These are phyloP conservation scores for Malurus leucopterus DNA, from an alignment of 2,797 vertebrate genomes.

Conservation along the genomic window DNA sequence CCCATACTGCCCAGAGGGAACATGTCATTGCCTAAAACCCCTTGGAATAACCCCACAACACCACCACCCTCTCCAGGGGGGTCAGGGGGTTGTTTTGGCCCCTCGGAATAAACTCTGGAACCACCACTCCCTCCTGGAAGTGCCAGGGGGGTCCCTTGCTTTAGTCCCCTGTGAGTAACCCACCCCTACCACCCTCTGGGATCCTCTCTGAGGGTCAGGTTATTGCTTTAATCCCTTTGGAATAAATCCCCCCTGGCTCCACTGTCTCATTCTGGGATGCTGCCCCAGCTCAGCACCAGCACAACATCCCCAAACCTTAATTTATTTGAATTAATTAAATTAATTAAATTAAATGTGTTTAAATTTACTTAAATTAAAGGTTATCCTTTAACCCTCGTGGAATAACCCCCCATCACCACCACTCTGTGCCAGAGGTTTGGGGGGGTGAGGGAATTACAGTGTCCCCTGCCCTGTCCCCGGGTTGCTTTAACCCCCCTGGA, in stretches of 20 bases:
- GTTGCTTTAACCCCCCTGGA: not conserved
- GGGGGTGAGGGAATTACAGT: not conserved
- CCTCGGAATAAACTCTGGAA: not conserved
- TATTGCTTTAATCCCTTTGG: not conserved
- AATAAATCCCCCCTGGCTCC: accelerated
- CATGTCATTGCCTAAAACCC: not conserved
- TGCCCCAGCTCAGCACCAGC: not conserved
- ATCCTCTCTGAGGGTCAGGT: not conserved
- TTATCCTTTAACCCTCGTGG: not conserved
- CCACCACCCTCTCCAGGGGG: not conserved
- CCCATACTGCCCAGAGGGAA: not conserved
- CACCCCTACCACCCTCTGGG: not conserved
- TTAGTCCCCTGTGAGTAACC: not conserved
- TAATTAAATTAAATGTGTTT: not conserved
- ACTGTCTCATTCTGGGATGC: accelerated
- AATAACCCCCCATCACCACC: not conserved
- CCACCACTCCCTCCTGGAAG: not conserved
- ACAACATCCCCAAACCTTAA: accelerated
- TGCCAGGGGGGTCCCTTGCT: accelerated
- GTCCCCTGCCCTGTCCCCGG: not conserved
- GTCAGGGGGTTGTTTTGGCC: not conserved
- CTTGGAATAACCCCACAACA: not conserved
- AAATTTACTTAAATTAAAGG: not conserved
- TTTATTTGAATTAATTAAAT: not conserved
- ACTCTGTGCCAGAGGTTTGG: not conserved